These are phyloP conservation scores for Acropora yongei DNA, from an alignment of 64 coral and sea anemone species.

Conservation along the genomic window DNA sequence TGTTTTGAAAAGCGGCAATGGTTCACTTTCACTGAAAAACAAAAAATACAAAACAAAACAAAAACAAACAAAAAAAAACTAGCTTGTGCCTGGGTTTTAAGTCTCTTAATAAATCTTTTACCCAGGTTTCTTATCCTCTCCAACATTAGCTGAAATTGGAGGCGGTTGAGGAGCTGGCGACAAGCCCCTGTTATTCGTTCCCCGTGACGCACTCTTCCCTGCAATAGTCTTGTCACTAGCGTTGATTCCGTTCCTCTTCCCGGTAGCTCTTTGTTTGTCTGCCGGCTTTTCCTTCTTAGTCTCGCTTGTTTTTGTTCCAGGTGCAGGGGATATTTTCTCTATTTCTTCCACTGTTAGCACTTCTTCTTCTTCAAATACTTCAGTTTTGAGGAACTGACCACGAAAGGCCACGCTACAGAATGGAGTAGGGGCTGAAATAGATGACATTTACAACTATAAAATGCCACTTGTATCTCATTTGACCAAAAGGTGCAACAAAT, in stretches of 20 bases:
- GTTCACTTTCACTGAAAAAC: too few relatives aligned
- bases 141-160: background rate
- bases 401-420: conserved; percentile 71
- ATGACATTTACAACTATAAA: background rate
- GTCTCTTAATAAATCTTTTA: background rate
- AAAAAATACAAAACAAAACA: too few relatives aligned
- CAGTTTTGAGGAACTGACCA: conserved; percentile 71
- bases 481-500: too few relatives aligned
- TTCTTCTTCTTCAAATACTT: conserved; percentile 49
- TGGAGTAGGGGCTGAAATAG: conserved; percentile 67
- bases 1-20: too few relatives aligned
- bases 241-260: background rate
- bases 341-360: background rate
- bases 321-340: background rate
- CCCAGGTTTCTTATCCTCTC: conserved; percentile 18
- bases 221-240: background rate
- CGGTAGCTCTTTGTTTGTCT: conserved; percentile 3
- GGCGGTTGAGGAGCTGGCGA: conserved; percentile 1
- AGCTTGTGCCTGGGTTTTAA: too few relatives aligned
- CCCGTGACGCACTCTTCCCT: background rate
- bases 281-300: conserved; percentile 35
- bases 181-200: background rate
- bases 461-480: too few relatives aligned
- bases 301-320: background rate
- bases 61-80: too few relatives aligned